These are phyloP conservation scores for Megastigmus dorsalis DNA, from an alignment of 2,888 invertebrate genomes.

Conservation along the genomic window DNA sequence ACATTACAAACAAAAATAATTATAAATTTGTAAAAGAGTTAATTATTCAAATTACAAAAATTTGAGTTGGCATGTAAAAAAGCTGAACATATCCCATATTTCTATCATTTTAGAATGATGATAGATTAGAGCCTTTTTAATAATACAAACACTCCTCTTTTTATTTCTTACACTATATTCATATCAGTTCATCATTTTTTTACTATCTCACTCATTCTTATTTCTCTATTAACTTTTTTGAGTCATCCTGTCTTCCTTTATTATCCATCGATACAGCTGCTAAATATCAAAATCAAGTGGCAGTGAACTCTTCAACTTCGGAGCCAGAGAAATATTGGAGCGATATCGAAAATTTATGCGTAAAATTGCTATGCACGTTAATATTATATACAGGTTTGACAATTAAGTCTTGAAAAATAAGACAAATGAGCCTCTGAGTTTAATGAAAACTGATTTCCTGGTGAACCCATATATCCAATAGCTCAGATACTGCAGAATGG, in stretches of 20 bases:
- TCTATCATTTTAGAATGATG: background rate
- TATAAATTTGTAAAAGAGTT: background rate
- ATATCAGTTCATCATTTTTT: background rate
- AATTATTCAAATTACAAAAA: conserved; percentile 4
- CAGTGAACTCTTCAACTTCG: conserved; percentile 49
- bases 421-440: background rate
- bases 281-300: conserved; percentile 43
- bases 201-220: conserved; percentile 27
- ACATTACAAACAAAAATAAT: conserved; percentile 6
- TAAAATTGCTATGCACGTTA: conserved; percentile 38
- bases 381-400: conserved; percentile 46
- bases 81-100: background rate
- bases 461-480: conserved; percentile 8
- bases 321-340: conserved; percentile 38
- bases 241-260: conserved; percentile 5
- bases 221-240: conserved; percentile 18
- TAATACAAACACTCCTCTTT: conserved; percentile 1
- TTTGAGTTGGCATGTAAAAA: background rate
- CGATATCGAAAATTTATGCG: conserved; percentile 35
- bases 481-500: conserved; percentile 32
- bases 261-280: background rate
- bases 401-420: conserved; percentile 36
- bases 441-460: background rate
- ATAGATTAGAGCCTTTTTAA: conserved; percentile 32
- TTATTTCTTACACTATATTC: background rate